Evolutionary conservation across 2,113 vertebrate species (phyloP), one percentile per base, ranked within the genome.

Genomic region (Percopsis transmontana): DNA sequence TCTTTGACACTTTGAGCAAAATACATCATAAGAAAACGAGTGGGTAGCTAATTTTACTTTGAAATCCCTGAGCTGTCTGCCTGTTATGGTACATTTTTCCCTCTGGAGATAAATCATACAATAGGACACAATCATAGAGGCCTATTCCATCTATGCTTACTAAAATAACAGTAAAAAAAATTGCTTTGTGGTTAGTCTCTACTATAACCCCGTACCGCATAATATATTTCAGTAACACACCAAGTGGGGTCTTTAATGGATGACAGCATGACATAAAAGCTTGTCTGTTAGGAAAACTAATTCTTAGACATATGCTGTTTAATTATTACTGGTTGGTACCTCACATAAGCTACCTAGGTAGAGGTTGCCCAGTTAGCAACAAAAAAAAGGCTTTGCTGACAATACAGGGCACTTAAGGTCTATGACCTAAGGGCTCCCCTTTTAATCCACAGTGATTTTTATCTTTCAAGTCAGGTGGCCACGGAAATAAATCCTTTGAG

Each of bases 171-270:
- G 64, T 53, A 84, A 74, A 33, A 33, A 7, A 33, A 33, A 33
- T 33, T 33, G 27, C 27, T 33, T 33, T 33, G 8, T 33, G 8
- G 5, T 6, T 33, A 6, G 27, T 33, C 5, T 24, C 80, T 61
- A 74, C 76, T 85, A 86, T 77, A 85, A 77, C 87, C 87, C 84
- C 78, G 77, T 79, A 88, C 65, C 77, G 74, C 69, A 75, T 89
- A 86, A 90, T 89, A 86, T 88, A 86, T 81, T 89, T 88, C 72
- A 85, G 82, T 89, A 89, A 81, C 81, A 76, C 84, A 81, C 86
- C 76, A 80, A 21, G 81, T 84, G 81, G 80, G 80, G 77, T 84
- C 81, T 84, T 86, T 84, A 77, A 84, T 77, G 80, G 69, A 72
- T 74, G 83, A 75, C 81, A 81, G 72, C 58, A 38, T 74, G 58